phyloP scores from a whole-genome alignment of 2,888 invertebrate genomes.

The Ceramica pisi region DNA sequence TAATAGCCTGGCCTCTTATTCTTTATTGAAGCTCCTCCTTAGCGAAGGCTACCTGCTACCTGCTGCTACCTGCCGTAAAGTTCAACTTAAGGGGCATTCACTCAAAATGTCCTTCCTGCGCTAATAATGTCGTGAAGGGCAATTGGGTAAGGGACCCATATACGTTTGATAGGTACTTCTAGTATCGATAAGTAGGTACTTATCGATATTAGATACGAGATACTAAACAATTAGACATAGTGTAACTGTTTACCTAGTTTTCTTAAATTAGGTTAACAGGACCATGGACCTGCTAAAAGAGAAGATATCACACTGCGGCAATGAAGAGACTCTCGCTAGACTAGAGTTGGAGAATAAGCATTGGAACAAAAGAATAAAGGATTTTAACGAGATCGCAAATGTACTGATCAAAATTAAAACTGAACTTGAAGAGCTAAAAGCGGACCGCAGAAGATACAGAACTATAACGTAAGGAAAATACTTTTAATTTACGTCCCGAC shows the following conservation, averaged over 20 bases:
- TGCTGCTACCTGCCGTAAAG: too few species aligned
- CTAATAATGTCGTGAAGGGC: too few species aligned
- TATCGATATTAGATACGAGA: too few species aligned
- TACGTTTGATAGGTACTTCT: background rate
- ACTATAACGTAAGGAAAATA: constrained; percentile 63
- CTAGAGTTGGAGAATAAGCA: constrained; percentile 73
- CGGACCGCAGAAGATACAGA: constrained; percentile 67
- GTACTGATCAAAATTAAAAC: constrained; percentile 69
- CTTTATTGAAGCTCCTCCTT: too few species aligned
- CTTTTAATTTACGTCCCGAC: background rate
- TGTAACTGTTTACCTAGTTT: background rate
- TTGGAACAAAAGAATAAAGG: constrained; percentile 72
- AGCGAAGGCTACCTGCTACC: too few species aligned
- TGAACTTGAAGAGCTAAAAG: constrained; percentile 66
- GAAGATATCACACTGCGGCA: constrained; percentile 72
- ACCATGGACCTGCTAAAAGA: constrained; percentile 69
- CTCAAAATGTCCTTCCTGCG: too few species aligned
- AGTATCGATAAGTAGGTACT: background rate
- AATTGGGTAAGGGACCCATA: too few species aligned
- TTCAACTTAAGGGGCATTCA: too few species aligned
- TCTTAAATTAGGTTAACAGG: constrained; percentile 34
- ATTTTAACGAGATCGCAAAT: constrained; percentile 72
- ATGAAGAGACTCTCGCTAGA: constrained; percentile 62
- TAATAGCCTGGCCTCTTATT: too few species aligned
- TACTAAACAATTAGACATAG: too few species aligned